Base-by-base conservation (phyloP, 1,140 invertebrate genomes). In the Ruditapes philippinarum region DNA sequence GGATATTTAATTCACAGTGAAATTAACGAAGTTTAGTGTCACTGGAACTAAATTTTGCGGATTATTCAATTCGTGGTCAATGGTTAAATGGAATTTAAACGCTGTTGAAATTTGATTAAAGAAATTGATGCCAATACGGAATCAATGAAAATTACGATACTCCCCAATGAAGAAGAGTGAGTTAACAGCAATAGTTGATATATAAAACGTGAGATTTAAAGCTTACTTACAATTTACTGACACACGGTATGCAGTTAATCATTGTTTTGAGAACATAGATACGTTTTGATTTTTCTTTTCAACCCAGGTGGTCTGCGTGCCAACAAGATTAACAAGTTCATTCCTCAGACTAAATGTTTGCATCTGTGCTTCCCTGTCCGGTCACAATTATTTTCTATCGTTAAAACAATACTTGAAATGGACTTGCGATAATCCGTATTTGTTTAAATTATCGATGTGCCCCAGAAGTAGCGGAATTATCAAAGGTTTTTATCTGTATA, bases 361-460 rank as follows among this genome's bases (percentile, higher is more conserved):
- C 19, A 70, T 38, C 65, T 70, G n/a, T 22, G 65, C 22, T 36
- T 38, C 38, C 33, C 14, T 70, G 65, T 38, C 65, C 65, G 33
- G 65, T 22, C 22, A 19, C 65, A 70, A 70, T 70, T 76, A 76
- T 76, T 45, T 49, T n/a, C 4, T 49, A 78, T 51, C 74, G 42
- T 78, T 51, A 14, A 81, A 65, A 81, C 79, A 81, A 81, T 81
- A 81, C 79, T 81, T 81, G 38, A 62, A 81, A 60, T 65, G 33
- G 36, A 62, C 51, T 81, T 40, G 14, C 25, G 57, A 62, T 81
- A 81, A 81, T 81, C 79, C 42, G 17, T 81, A 38, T 78, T 78
- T 81, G 57, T 81, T 79, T 79, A 81, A 62, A 81, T 49, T 78
- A 78, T 78, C 74, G 33, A 45, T 78, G 40, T 31, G n/a, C 14